Evolutionary conservation across 2,113 vertebrate genomes (phyloP).

Genomic region (Corydoras maculifer): DNA sequence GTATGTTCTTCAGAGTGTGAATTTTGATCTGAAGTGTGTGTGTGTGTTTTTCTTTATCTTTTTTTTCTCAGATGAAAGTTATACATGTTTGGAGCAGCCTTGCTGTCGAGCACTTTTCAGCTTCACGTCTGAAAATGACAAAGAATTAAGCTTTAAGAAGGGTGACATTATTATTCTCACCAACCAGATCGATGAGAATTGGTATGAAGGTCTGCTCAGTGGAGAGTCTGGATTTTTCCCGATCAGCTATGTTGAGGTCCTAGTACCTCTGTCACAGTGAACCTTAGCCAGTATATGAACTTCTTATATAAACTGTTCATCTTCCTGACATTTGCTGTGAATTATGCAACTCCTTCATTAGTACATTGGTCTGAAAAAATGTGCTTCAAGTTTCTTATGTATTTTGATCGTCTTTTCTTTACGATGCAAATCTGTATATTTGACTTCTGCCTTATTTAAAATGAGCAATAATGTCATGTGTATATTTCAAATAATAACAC

Average conservation of each 20-base stretch:
- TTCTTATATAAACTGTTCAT: not conserved
- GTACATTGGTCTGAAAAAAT: constrained; percentile 2
- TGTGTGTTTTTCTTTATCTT: too few relatives aligned
- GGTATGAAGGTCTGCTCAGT: constrained; percentile 77
- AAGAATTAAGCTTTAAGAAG: constrained; percentile 82
- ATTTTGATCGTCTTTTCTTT: not conserved
- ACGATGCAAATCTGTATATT: constrained; percentile 15
- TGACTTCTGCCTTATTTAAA: constrained; percentile 5
- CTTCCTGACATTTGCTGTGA: constrained; percentile 6
- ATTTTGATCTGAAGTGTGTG: too few relatives aligned
- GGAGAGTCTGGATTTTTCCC: constrained; percentile 83
- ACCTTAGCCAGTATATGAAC: constrained; percentile 11
- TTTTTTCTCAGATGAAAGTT: too few relatives aligned
- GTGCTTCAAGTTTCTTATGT: not conserved
- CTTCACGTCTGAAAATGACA: constrained; percentile 78
- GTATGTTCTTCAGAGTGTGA: not conserved
- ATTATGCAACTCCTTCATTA: not conserved
- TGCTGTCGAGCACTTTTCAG: constrained; percentile 83
- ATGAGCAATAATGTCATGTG: not conserved
- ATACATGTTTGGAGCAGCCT: constrained; percentile 67
- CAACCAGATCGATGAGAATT: constrained; percentile 82
- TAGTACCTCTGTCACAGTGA: not conserved
- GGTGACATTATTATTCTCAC: constrained; percentile 83
- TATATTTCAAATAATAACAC: not conserved
- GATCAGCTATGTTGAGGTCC: constrained; percentile 81